These are phyloP conservation scores for Eristalis intricaria DNA, from an alignment of 2,888 invertebrate genomes.

Conservation along the genomic window DNA sequence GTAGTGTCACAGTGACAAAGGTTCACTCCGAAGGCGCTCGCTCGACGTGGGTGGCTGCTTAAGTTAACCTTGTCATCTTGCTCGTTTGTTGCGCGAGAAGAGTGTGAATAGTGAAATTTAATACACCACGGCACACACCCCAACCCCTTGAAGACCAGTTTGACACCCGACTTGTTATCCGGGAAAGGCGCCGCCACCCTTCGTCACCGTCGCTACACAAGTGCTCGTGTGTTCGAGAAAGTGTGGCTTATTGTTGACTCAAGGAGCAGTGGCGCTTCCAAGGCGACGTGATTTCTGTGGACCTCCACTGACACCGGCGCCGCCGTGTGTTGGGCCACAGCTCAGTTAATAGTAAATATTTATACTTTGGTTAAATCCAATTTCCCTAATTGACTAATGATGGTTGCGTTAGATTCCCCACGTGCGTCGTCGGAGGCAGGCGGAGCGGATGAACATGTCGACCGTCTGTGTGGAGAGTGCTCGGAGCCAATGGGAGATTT, in stretches of 20 bases:
- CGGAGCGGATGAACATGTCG: not conserved
- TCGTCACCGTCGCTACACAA: not conserved
- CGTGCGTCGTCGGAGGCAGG: not conserved
- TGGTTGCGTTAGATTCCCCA: not conserved
- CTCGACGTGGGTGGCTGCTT: constrained; percentile 41
- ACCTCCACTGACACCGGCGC: not conserved
- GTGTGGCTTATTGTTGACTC: constrained; percentile 3
- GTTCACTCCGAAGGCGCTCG: constrained; percentile 19
- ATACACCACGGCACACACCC: constrained; percentile 2
- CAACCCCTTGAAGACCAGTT: not conserved
- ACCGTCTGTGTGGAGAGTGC: not conserved
- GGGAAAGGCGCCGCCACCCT: not conserved
- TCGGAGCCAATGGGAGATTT: constrained; percentile 12
- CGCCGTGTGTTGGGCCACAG: not conserved
- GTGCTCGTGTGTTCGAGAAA: not conserved
- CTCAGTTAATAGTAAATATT: constrained; percentile 47
- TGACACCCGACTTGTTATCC: not conserved
- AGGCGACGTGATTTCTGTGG: constrained; percentile 8
- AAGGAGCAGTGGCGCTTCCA: not conserved
- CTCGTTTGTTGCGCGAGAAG: not conserved
- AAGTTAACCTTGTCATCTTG: constrained; percentile 35
- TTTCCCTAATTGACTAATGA: constrained; percentile 48
- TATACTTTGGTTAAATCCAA: constrained; percentile 33
- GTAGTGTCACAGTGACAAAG: constrained; percentile 52
- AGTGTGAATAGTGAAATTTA: constrained; percentile 38